Evolutionary conservation across 1,140 invertebrate genomes (phyloP), one percentile per base, ranked within the genome.

Genomic region (Pseudobourletiella spinata): DNA sequence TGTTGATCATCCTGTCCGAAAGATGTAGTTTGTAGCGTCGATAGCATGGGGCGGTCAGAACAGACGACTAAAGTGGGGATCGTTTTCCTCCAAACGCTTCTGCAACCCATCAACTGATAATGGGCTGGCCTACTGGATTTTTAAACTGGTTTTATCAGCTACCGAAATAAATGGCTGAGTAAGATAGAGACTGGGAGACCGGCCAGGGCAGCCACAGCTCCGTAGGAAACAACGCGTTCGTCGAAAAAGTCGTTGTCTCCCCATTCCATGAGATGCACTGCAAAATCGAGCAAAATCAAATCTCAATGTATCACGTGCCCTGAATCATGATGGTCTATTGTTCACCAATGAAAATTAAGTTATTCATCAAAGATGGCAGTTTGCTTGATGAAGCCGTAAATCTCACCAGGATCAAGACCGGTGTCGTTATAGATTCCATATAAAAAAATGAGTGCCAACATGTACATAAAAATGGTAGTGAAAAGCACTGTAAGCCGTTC

Each of bases 391-490:
- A n/a, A n/a, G 18, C 11, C 6, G 6, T 15, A 11, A 48, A 48
- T 48, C 11, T 11, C 20, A 48, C 44, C 6, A 48, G 44, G 18
- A 18, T 48, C 44, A 22, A 11, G 6, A 15, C n/a, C n/a, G n/a
- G n/a, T n/a, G n/a, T 48, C 44, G 6, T 14, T 22, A 22, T 11
- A 6, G 16, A 48, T 29, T 3, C 57, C 57, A 29, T 48, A 48
- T 24, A 59, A 29, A 8, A 8, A 16, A 16, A 59, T 59, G 8
- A 59, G 44, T 28, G 50, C 2, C 3, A 59, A 2, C 42, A 59
- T 46, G 24, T 59, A 48, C 4, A 20, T 30, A 16, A 26, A 28
- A n/a, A 42, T 22, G 29, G 28, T 46, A 2, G 44, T 46, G 22
- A 50, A 25, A 26, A 28, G 18, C 15, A 59, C 11, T 15, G 57